Evolutionary conservation across 2,888 invertebrate species (phyloP), one percentile per base, ranked within the genome.

Genomic region (Hedya salicella): DNA sequence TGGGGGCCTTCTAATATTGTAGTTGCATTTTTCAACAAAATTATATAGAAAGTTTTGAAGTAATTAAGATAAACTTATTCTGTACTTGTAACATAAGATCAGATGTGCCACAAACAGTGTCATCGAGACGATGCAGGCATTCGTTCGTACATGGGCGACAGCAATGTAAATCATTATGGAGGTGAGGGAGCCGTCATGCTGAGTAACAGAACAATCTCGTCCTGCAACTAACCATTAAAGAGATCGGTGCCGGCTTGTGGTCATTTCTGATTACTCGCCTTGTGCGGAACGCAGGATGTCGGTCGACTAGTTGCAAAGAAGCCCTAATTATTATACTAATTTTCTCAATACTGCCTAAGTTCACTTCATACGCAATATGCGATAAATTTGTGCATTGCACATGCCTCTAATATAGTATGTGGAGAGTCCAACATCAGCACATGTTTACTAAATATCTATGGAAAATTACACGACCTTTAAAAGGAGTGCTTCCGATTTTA

Each of bases 211-310:
- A 74, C 77, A 80, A 81, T 77, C 75, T 78, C 72, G 75, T 75
- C 73, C 73, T 71, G 66, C 71, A 75, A 75, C 77, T 74, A 77
- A 68, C 72, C 73, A 74, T 71, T 72, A 74, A 77, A 77, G 75
- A 81, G 78, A 84, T 83, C 80, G 82, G 76, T 84, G 82, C 76
- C 82, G 76, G 72, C 70, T 73, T 86, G 87, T 83, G 88, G 88
- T 87, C 84, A 82, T 82, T 85, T 87, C 82, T 80, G 78, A 83
- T 88, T 88, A 86, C 85, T 79, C 70, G 73, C 78, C 74, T 78
- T 81, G 81, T 80, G 78, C 82, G 81, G 81, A 81, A 78, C 77
- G 76, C 78, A 76, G 80, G 81, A 81, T 78, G 71, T 75, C 71
- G 76, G 73, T 75, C 68, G 71, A 74, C 73, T 73, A 74, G 59